Evolutionary conservation across 2,113 vertebrate species (phyloP).

Genomic region (Oryctolagus cuniculus): mOryCun1.1 NC_091434.1:27818001-27818500

Average conservation of each 20-base stretch:
- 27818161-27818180: background rate
- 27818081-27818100: background rate
- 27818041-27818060: background rate
- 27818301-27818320: background rate
- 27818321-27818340: background rate
- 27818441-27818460: constrained; percentile 6
- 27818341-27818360: background rate
- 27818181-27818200: background rate
- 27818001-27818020: background rate
- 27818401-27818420: background rate
- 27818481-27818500: background rate
- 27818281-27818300: background rate
- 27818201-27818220: background rate
- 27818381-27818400: background rate
- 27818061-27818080: background rate
- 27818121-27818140: background rate
- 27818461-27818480: background rate
- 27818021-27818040: background rate
- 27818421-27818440: background rate
- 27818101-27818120: background rate
- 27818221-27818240: background rate
- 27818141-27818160: background rate
- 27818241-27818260: background rate
- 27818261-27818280: background rate
- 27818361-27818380: background rate